Base-by-base conservation (phyloP, 92 coral and sea anemone species). In the Zoanthus sociatus region DNA sequence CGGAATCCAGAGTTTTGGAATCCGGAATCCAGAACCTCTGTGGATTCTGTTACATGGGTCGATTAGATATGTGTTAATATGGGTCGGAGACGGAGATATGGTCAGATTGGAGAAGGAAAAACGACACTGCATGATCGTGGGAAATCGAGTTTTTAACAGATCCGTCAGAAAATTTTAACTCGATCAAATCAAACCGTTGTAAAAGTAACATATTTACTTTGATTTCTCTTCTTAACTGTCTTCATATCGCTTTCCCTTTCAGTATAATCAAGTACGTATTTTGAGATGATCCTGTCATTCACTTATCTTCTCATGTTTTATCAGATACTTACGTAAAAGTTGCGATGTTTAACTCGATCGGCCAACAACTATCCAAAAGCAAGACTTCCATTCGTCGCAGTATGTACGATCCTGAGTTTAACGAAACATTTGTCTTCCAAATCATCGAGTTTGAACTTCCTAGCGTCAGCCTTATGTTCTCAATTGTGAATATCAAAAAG, bases 311-410 rank as follows among this genome's bases (percentile, higher is more conserved):
- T 13, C 18, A 71, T 74, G 47, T 53, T 20, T 50, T 77, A 79
- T 14, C 91, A 97, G 99, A 97, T 93, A 97, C 99, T 7, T 97
- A 97, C 77, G 99, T 97, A 16, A 97, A 97, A 75, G 99, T 97
- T 53, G 96, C 99, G 72, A 97, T 97, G 99, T 97, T 97, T 87
- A 97, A 97, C 78, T 95, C 99, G 2, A 94, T 97, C 87, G 99
- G 99, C 84, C 99, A 97, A 73, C 99, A 97, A 87, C 92, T 97
- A 20, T 97, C 99, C 58, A 97, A 97, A 58, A 93, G 98, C 86
- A 97, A 97, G 84, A 97, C 99, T n/a, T 97, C 99, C 30, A 95
- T 97, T 48, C 98, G 99, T 61, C 96, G 99, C 21, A 97, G 98
- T 85, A 97, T 97, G 98, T 92, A 93, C 89, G 99, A 97, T 83